These are phyloP conservation scores for Palloptera scutellata DNA, from an alignment of 2,888 invertebrate genomes.

Conservation along the genomic window DNA sequence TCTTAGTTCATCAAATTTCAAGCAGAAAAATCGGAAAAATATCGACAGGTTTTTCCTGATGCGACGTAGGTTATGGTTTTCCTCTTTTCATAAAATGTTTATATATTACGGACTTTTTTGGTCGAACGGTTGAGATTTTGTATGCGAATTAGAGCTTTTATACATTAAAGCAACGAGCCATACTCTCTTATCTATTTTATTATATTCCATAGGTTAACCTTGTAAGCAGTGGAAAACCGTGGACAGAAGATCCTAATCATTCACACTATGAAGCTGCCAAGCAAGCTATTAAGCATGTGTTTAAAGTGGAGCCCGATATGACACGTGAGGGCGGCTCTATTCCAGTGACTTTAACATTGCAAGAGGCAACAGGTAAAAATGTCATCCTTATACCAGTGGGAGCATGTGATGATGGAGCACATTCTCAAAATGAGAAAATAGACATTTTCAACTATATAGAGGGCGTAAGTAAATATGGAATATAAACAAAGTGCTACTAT, in stretches of 20 bases:
- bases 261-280: constrained; percentile 92
- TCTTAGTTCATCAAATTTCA: no score
- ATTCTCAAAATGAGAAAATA: constrained; percentile 98
- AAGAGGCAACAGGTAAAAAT: constrained; percentile 91
- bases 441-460: constrained; percentile 91
- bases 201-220: constrained; percentile 42
- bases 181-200: no score
- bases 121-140: no score
- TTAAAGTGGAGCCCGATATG: constrained; percentile 88
- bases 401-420: constrained; percentile 93
- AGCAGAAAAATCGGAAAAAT: no score
- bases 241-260: constrained; percentile 93
- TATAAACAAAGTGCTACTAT: background rate
- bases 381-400: constrained; percentile 95
- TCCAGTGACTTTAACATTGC: constrained; percentile 93
- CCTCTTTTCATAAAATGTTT: no score
- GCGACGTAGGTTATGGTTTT: no score
- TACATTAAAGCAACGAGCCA: background rate
- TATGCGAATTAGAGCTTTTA: no score
- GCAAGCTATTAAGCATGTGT: constrained; percentile 83
- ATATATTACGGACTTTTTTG: no score
- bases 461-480: constrained; percentile 73
- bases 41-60: no score
- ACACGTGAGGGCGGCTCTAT: constrained; percentile 98
- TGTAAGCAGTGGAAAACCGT: constrained; percentile 75